These are phyloP conservation scores for Paraplagusia blochii DNA, from an alignment of 2,113 vertebrate species.

Conservation along the genomic window DNA sequence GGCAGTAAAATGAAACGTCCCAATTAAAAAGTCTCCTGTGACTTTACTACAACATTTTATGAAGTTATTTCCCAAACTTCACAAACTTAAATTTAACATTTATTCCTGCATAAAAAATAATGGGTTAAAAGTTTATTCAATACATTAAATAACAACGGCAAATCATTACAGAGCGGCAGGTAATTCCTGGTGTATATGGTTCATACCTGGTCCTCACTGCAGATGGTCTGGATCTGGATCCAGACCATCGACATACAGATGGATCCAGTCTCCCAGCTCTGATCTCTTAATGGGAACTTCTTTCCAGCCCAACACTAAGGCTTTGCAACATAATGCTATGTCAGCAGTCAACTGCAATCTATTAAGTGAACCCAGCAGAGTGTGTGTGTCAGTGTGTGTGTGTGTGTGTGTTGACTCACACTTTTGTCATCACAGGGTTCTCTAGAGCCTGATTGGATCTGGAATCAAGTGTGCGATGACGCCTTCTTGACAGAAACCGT, in stretches of 20 bases:
- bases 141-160: no score
- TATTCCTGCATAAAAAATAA: no score
- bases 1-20: no score
- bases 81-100: no score
- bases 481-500: conserved; percentile 6
- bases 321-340: conserved; percentile 48
- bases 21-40: no score
- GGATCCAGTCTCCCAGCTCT: conserved; percentile 47
- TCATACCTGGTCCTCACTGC: neutral
- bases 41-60: no score
- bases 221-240: conserved; percentile 38
- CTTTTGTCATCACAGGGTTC: conserved; percentile 5
- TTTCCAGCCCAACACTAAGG: conserved; percentile 4
- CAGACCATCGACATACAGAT: conserved; percentile 44
- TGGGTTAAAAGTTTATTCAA: no score
- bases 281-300: conserved; percentile 36
- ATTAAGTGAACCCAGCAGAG: conserved; percentile 12
- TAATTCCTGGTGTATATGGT: no score
- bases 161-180: no score
- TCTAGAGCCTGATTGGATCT: conserved; percentile 13
- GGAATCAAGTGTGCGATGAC: no score
- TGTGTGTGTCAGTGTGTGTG: conserved; percentile 12
- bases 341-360: conserved; percentile 55
- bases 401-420: neutral
- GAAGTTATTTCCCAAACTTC: no score